Evolutionary conservation across 1,140 invertebrate species (phyloP), one percentile per base, ranked within the genome.

Genomic region (Archivesica marissinica): DNA sequence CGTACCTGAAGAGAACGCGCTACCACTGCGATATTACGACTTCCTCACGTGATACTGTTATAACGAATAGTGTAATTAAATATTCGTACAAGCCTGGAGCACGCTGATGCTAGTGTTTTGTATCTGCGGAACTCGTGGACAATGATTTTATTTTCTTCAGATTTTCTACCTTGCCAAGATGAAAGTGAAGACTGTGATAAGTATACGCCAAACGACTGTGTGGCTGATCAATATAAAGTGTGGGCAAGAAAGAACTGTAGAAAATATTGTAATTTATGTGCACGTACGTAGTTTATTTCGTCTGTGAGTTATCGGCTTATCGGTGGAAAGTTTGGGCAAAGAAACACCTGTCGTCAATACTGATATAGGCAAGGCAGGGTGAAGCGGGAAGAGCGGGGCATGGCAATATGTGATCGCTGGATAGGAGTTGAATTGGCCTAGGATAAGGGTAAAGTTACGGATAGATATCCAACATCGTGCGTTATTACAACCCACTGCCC

Each of bases 231-330:
- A 17, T 75, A 39, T 28, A 38, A 75, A 52, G 50, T 30, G 2
- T 75, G 72, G 72, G 50, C 72, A 9, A 75, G 72, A 23, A 50
- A 23, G 44, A 75, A 75, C 30, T 75, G 72, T 30, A n/a, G 50
- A 47, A 54, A 75, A 38, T 75, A 30, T 47, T 75, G 72, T 56
- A 56, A 75, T 23, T 13, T 52, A 2, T 75, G 72, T 75, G 72
- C 30, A 3, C 50, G 72, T 75, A 56, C 54, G 72, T 75, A 47
- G 4, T n/a, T n/a, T n/a, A n/a, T n/a, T n/a, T n/a, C n/a, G n/a
- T n/a, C n/a, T n/a, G n/a, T n/a, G n/a, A n/a, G n/a, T n/a, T n/a
- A n/a, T n/a, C n/a, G n/a, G n/a, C n/a, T n/a, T n/a, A n/a, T n/a
- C n/a, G n/a, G n/a, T n/a, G n/a, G n/a, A n/a, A n/a, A n/a, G n/a